Evolutionary conservation across 2,797 vertebrate genomes (phyloP).

Genomic region (Oreochromis mossambicus): DNA sequence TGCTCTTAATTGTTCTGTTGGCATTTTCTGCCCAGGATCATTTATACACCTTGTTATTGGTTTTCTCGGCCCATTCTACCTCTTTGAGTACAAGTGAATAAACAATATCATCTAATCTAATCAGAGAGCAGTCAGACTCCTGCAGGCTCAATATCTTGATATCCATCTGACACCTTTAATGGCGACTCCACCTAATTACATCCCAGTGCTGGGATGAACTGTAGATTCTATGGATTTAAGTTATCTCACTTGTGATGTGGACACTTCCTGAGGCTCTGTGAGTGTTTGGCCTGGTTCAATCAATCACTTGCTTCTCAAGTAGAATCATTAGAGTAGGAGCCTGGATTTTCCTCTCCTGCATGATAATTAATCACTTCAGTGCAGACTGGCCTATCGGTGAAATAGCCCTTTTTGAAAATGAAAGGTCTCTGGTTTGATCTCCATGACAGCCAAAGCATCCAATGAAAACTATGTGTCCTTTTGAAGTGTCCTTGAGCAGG

Average conservation of each 20-base stretch:
- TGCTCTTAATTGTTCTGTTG: background rate
- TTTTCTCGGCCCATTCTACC: background rate
- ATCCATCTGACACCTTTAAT: background rate
- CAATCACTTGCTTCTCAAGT: conserved; percentile 11
- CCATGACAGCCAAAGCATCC: background rate
- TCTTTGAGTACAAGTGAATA: background rate
- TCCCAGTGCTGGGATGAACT: background rate
- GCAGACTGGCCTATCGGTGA: background rate
- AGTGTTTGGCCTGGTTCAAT: conserved; percentile 3
- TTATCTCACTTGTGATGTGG: background rate
- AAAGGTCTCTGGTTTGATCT: conserved; percentile 16
- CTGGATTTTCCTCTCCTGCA: background rate
- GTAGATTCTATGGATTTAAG: background rate
- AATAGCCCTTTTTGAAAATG: background rate
- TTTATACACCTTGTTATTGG: background rate
- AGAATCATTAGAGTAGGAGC: background rate
- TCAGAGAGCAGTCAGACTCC: background rate
- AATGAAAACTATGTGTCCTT: background rate
- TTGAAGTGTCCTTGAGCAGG: conserved; percentile 17
- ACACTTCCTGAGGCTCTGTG: background rate
- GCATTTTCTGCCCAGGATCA: background rate
- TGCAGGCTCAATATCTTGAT: background rate
- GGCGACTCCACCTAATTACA: background rate
- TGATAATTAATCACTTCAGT: conserved; percentile 24
- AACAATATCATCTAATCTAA: background rate